These are phyloP conservation scores for Eleutherodactylus coqui DNA, from an alignment of 2,797 vertebrate genomes.

Conservation along the genomic window DNA sequence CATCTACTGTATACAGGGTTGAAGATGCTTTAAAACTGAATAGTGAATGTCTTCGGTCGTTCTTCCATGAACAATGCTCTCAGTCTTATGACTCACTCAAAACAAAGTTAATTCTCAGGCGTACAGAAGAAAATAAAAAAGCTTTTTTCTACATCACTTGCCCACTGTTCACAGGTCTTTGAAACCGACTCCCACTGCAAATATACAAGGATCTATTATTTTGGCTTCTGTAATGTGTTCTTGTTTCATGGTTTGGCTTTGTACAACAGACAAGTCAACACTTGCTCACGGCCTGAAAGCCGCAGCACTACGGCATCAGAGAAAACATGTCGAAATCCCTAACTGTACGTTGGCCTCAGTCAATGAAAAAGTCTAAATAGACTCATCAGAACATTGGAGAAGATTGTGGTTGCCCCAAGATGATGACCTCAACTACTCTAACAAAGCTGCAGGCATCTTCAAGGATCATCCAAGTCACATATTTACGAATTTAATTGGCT, in stretches of 20 bases:
- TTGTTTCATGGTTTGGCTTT: constrained; percentile 24
- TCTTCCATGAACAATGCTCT: constrained; percentile 6
- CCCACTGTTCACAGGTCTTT: constrained; percentile 42
- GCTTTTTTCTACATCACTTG: constrained; percentile 18
- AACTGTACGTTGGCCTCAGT: background rate
- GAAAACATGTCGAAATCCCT: background rate
- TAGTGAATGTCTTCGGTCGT: background rate
- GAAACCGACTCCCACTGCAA: constrained; percentile 39
- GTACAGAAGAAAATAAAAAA: constrained; percentile 3
- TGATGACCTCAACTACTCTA: background rate
- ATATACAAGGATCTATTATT: constrained; percentile 28
- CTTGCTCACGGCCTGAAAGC: background rate
- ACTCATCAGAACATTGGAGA: background rate
- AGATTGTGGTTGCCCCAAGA: background rate
- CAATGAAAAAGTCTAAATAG: background rate
- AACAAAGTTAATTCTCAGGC: constrained; percentile 32
- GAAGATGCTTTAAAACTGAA: background rate
- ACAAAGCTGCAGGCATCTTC: background rate
- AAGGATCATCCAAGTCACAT: background rate
- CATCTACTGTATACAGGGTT: background rate
- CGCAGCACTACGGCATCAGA: background rate
- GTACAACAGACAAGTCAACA: constrained; percentile 12
- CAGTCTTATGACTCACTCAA: constrained; percentile 10
- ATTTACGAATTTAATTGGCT: background rate
- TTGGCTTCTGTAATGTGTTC: background rate